phyloP scores from a whole-genome alignment of 1,140 invertebrate species.

The Helicoverpa armigera region DNA sequence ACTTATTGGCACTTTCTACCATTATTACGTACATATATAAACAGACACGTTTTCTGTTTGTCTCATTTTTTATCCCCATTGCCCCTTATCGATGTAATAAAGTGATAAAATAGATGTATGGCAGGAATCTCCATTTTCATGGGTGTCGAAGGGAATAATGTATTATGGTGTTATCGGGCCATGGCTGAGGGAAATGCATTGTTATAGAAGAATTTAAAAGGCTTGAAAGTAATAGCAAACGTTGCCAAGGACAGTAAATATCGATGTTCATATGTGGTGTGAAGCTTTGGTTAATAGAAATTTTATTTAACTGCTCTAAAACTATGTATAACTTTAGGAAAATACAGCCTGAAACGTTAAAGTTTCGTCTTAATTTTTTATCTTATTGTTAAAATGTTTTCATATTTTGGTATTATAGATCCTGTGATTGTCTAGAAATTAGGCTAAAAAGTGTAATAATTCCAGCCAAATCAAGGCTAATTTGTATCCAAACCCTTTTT shows the following conservation, averaged over 20 bases:
- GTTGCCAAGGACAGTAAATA: too few relatives aligned
- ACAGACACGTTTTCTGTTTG: constrained; percentile 32
- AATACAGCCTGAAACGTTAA: too few relatives aligned
- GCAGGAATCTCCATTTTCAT: constrained; percentile 26
- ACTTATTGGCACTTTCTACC: background rate
- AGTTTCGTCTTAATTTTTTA: too few relatives aligned
- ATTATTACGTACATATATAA: constrained; percentile 35
- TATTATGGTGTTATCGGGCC: constrained; percentile 7
- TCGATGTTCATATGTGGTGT: background rate
- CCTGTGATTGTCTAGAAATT: too few relatives aligned
- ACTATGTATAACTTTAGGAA: too few relatives aligned
- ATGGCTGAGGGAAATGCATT: background rate
- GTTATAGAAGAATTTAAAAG: background rate
- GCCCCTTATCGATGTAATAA: constrained; percentile 37
- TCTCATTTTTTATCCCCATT: constrained; percentile 32
- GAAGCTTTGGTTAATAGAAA: background rate
- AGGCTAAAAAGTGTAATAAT: too few relatives aligned
- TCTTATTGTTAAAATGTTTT: too few relatives aligned
- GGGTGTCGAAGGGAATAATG: constrained; percentile 18
- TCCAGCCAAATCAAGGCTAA: too few relatives aligned
- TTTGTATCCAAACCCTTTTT: too few relatives aligned
- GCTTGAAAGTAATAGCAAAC: background rate
- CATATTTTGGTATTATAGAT: too few relatives aligned
- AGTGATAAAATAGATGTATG: constrained; percentile 42
- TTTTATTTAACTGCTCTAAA: too few relatives aligned